Evolutionary conservation across 2,797 vertebrate genomes (phyloP), one percentile per base, ranked within the genome.

Genomic region (Anguilla obscura): DNA sequence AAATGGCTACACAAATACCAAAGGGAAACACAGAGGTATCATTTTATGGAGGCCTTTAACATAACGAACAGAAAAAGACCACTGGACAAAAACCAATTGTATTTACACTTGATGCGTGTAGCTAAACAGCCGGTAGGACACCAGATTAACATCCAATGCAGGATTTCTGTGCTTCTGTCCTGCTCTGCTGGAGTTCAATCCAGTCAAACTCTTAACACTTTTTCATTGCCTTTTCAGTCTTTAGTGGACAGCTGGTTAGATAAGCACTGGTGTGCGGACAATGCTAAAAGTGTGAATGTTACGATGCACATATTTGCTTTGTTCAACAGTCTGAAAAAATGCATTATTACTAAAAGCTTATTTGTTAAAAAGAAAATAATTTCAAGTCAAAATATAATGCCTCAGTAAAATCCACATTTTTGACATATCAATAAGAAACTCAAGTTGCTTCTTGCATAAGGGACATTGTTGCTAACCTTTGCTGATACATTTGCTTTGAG

Each of bases 11-110:
- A 87, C 45, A 87, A 27, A 24, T 48, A 87, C 90, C 90, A 93
- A 89, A 40, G 63, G 83, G 88, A 92, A 91, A 92, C 10, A 86
- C 87, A 90, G 91, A 91, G 86, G 90, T 90, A 90, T 76, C 90
- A 14, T 63, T 89, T 88, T 89, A 48, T 33, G 40, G n/a, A 86
- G 63, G 48, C 21, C 24, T 69, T 50, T 24, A 71, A 48, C 2
- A 56, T 8, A 33, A 33, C 36, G 0, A 36, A 24, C 24, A 3
- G 16, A 36, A 45, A 54, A 45, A n/a, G 88, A 88, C 30, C 16
- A 85, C 27, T 10, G 56, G 90, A 90, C 36, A 40, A 69, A 82
- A 86, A 89, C 89, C 87, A 83, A 52, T 58, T 0, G 10, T 90
- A 92, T 92, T 88, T 88, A 84, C 89, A 56, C 83, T 90, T 89